These are phyloP conservation scores for Zapus hudsonius DNA, from an alignment of 2,113 vertebrate genomes.

Conservation along the genomic window DNA sequence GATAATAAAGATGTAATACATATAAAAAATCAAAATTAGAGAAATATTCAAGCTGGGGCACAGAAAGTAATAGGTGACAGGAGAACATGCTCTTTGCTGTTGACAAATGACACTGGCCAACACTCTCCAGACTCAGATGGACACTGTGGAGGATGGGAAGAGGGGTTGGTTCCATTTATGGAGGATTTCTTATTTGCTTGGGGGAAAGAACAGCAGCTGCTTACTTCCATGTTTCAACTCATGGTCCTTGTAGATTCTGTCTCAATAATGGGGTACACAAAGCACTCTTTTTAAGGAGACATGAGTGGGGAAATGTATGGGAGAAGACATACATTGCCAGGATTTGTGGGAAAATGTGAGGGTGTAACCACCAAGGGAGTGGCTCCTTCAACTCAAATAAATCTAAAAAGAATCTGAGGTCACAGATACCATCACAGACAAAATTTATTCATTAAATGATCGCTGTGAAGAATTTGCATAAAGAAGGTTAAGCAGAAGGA, in stretches of 20 bases:
- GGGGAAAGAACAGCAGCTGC: not conserved
- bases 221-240: not conserved
- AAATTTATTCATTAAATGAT: too few relatives aligned
- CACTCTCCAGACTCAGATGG: not conserved
- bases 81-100: not conserved
- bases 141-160: not conserved
- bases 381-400: too few relatives aligned
- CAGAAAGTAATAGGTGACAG: not conserved
- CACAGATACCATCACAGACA: too few relatives aligned
- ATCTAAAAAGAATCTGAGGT: too few relatives aligned
- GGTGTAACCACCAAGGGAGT: too few relatives aligned
- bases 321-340: not conserved
- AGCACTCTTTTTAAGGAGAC: not conserved
- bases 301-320: not conserved
- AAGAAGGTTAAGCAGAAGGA: not conserved
- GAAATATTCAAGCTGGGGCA: not conserved
- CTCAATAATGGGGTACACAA: slow-evolving; percentile 9
- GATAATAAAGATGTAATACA: too few relatives aligned
- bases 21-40: not conserved
- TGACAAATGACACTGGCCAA: not conserved
- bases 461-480: too few relatives aligned
- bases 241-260: slow-evolving; percentile 1
- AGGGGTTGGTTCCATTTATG: not conserved
- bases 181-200: not conserved
- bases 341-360: too few relatives aligned